These are phyloP conservation scores for Phasianus colchicus DNA, from an alignment of 2,113 vertebrate genomes.

Conservation along the genomic window DNA sequence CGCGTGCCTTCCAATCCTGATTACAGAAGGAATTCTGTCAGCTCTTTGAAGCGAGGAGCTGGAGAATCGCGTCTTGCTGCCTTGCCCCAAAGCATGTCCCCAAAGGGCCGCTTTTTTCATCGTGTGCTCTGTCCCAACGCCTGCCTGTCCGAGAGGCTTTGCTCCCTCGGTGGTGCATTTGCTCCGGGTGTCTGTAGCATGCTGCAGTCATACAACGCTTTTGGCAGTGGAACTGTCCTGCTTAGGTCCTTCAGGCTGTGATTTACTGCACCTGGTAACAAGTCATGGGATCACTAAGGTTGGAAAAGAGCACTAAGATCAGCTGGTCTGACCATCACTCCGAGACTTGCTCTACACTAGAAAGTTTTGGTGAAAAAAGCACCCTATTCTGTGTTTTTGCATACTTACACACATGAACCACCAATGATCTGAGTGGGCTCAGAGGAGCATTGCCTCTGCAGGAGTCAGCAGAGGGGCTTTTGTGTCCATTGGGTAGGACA, in stretches of 20 bases:
- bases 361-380: background rate
- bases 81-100: conserved; percentile 34
- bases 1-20: conserved; percentile 1
- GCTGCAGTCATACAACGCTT: rapidly evolving
- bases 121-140: background rate
- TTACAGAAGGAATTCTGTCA: conserved; percentile 18
- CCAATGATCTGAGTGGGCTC: background rate
- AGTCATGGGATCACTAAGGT: background rate
- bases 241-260: background rate
- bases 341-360: background rate
- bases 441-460: background rate
- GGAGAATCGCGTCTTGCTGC: background rate
- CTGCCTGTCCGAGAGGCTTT: background rate
- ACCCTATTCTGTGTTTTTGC: background rate
- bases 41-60: background rate
- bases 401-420: rapidly evolving
- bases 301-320: no score
- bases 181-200: background rate
- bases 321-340: no score
- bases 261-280: background rate
- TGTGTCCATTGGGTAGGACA: background rate
- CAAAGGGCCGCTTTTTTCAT: conserved; percentile 27
- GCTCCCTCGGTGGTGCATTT: background rate
- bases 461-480: background rate
- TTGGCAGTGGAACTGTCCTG: background rate